These are phyloP conservation scores for Platyura marginata DNA, from an alignment of 1,140 invertebrate species.

Conservation along the genomic window DNA sequence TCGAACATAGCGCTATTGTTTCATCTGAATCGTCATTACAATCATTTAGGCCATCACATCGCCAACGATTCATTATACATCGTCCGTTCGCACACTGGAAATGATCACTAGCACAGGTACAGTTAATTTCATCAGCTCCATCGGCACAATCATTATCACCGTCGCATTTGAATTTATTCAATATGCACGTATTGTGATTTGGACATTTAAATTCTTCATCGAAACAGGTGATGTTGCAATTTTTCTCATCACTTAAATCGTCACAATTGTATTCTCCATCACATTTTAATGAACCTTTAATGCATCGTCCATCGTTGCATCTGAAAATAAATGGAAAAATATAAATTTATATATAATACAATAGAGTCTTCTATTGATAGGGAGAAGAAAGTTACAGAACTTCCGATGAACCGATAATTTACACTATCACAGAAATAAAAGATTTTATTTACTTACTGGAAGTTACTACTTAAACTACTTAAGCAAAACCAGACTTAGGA, in stretches of 20 bases:
- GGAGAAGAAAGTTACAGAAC: too few species aligned
- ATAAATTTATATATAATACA: too few species aligned
- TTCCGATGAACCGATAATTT: too few species aligned
- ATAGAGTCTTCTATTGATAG: too few species aligned
- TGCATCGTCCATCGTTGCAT: conserved; percentile 51
- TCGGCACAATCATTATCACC: conserved; percentile 86
- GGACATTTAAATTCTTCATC: conserved; percentile 30
- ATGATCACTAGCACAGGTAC: conserved; percentile 76
- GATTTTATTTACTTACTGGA: too few species aligned
- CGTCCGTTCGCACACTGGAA: conserved; percentile 85
- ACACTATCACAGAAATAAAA: too few species aligned
- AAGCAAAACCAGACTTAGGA: too few species aligned
- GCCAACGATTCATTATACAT: conserved; percentile 77
- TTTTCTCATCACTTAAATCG: conserved; percentile 55
- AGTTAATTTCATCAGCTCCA: conserved; percentile 70
- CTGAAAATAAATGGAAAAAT: too few species aligned
- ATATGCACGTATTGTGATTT: conserved; percentile 45
- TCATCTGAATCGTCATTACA: conserved; percentile 78
- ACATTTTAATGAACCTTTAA: conserved; percentile 40
- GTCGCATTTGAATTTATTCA: conserved; percentile 13
- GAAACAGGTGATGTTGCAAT: conserved; percentile 15
- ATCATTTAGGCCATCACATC: conserved; percentile 51
- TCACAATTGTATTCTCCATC: conserved; percentile 51
- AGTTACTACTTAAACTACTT: too few species aligned
- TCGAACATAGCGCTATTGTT: conserved; percentile 47